Base-by-base conservation (phyloP, 2,113 vertebrate genomes). In the Carlito syrichta region DNA sequence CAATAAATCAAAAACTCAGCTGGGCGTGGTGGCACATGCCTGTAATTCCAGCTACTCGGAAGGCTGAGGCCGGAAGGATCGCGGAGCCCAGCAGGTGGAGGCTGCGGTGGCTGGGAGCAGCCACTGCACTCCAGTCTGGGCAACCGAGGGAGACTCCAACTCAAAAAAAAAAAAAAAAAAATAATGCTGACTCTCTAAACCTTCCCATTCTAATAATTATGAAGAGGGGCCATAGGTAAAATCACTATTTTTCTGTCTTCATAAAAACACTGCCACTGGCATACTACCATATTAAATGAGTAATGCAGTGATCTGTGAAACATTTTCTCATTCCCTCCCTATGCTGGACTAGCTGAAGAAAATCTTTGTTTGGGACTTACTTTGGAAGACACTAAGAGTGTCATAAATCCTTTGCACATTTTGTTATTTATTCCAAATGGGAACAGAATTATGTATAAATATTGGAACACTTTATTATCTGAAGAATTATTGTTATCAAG, bases 241-340 rank as follows among this genome's bases (percentile, higher is more conserved):
- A 90, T 87, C 20, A 11, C 60, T 91, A 17, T 87, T 89, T 95
- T 95, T 96, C 73, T 77, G 88, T 77, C 68, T 90, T 81, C 85
- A 60, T 35, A 82, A 87, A 88, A 96, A 35, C 77, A 96, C 74
- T 88, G 77, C 19, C 17, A 32, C 90, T 98, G 96, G 98, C 73
- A 9, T 89, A 68, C 54, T 88, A 97, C 66, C 95, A 96, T 52
- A 73, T 77, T n/a, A 43, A 93, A 93, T 98, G 98, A 98, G 96
- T 98, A 98, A 98, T 97, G 86, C 81, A 94, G 93, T 98, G 98
- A 98, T 97, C 98, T 95, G 74, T 96, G 95, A 98, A 97, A 95
- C 27, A 88, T 96, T 96, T 97, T 97, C 88, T 97, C 96, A 98
- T 97, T 89, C 60, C 82, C 58, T 86, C 91, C 38, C 71, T 84